Evolutionary conservation across 1,140 invertebrate species (phyloP).

Genomic region (Ganaspis sp.): DNA sequence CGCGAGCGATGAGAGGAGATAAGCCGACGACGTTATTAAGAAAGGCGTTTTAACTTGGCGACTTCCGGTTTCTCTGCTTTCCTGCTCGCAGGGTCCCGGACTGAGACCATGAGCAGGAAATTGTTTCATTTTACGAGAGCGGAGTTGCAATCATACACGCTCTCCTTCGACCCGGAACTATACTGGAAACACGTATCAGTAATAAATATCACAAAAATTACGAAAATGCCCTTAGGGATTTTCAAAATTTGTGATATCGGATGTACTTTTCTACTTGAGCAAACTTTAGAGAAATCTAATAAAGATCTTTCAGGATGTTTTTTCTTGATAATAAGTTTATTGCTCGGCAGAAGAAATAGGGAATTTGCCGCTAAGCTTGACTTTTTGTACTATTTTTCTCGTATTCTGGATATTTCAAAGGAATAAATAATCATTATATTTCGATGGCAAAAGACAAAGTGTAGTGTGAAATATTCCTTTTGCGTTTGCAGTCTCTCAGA

Average conservation of each 20-base stretch:
- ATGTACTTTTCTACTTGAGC: not conserved
- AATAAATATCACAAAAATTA: constrained; percentile 3
- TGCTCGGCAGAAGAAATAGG: not conserved
- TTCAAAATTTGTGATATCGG: not conserved
- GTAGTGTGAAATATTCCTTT: not conserved
- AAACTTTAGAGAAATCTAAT: not conserved
- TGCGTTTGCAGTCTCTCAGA: not conserved
- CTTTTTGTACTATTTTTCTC: too few species aligned
- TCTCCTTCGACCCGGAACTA: not conserved
- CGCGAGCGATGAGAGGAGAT: not conserved
- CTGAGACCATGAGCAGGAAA: not conserved
- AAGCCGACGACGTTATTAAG: constrained; percentile 15
- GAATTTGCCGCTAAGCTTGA: too few species aligned
- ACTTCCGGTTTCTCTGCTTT: constrained; percentile 13
- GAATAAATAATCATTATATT: not conserved
- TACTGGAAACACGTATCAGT: constrained; percentile 2
- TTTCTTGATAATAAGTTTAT: not conserved
- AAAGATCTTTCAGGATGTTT: not conserved
- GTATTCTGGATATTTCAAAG: not conserved
- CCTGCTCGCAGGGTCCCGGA: not conserved
- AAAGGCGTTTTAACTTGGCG: constrained; percentile 18
- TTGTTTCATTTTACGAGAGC: constrained; percentile 8
- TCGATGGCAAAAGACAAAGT: not conserved
- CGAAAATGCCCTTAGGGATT: not conserved
- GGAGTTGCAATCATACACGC: not conserved